phyloP scores from a whole-genome alignment of 2,888 invertebrate species.

The Actias luna region DNA sequence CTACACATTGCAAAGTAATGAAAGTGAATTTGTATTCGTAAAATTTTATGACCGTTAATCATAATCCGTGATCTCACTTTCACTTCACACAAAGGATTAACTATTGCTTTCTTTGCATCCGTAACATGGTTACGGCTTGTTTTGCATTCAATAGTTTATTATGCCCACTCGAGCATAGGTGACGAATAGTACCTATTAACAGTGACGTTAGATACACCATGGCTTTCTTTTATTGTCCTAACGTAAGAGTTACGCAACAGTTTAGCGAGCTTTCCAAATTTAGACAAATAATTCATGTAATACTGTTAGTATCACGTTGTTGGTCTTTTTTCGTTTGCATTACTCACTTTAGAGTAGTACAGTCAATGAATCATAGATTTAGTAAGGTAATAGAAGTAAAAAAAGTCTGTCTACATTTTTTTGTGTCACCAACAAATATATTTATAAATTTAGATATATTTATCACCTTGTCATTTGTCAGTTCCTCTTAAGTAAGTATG shows the following conservation, averaged over 20 bases:
- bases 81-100: conserved; percentile 64
- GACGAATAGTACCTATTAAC: conserved; percentile 4
- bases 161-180: background rate
- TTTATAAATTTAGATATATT: background rate
- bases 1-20: conserved; percentile 38
- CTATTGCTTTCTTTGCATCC: conserved; percentile 52
- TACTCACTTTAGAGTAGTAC: background rate
- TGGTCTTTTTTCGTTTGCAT: background rate
- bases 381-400: background rate
- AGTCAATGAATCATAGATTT: background rate
- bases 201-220: conserved; percentile 12
- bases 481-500: background rate
- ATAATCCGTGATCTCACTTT: conserved; percentile 55
- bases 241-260: conserved; percentile 30
- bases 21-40: conserved; percentile 41
- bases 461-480: background rate
- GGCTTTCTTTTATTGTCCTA: conserved; percentile 40
- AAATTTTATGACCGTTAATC: conserved; percentile 48
- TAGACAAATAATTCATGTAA: conserved; percentile 25
- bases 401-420: too few relatives aligned
- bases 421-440: too few relatives aligned
- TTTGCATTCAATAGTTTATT: conserved; percentile 52
- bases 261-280: conserved; percentile 21
- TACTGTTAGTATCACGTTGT: conserved; percentile 9
- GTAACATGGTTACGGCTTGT: conserved; percentile 35